Evolutionary conservation across 2,888 invertebrate genomes (phyloP).

Genomic region (Ditula angustiorana): DNA sequence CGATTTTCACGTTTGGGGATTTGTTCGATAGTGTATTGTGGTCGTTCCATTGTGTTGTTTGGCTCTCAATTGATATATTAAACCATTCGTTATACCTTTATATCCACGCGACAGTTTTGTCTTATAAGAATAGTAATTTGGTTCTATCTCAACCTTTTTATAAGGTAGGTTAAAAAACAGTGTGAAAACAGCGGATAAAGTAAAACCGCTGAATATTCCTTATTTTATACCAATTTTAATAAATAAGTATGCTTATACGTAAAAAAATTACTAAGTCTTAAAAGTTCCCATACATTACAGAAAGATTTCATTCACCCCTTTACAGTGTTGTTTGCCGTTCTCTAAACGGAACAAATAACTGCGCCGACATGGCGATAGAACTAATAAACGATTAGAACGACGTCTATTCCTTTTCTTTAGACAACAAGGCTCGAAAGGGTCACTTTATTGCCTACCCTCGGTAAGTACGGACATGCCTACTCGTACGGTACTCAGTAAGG

Average conservation of each 20-base stretch:
- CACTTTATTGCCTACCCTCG: conserved; percentile 30
- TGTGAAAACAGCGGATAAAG: no score
- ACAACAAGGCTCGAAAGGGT: conserved; percentile 33
- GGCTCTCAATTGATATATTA: conserved; percentile 30
- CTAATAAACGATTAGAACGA: conserved; percentile 35
- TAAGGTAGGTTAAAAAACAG: no score
- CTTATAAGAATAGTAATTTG: no score
- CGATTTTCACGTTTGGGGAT: conserved; percentile 31
- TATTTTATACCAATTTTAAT: no score
- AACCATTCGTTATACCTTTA: conserved; percentile 11
- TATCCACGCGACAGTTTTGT: neutral
- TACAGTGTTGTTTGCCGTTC: neutral
- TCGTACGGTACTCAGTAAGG: conserved; percentile 2
- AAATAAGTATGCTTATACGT: no score
- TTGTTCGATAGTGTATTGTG: conserved; percentile 28
- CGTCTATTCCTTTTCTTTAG: conserved; percentile 24
- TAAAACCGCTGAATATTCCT: no score
- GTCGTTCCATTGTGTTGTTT: conserved; percentile 28
- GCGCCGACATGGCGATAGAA: conserved; percentile 2
- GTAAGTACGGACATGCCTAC: conserved; percentile 27
- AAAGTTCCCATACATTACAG: neutral
- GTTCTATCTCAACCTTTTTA: no score
- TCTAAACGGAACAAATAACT: neutral
- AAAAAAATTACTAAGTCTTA: no score
- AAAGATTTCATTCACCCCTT: no score